Conservation (phyloP, 2,888 invertebrate genomes). For the Camptogramma bilineatum region DNA sequence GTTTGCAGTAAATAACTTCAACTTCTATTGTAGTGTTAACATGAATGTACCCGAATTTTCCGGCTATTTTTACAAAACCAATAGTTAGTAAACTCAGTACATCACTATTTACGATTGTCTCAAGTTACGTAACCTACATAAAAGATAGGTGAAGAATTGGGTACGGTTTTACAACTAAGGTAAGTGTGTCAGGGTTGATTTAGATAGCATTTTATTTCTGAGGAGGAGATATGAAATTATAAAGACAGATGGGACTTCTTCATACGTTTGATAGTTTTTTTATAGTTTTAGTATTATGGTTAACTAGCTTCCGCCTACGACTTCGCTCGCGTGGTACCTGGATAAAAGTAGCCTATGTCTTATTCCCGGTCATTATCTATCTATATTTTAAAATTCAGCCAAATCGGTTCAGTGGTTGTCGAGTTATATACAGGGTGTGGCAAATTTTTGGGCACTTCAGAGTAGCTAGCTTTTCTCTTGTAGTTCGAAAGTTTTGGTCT, state of each 20-base stretch:
- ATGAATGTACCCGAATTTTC: background rate
- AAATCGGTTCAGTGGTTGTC: too few species aligned
- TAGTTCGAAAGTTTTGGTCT: too few species aligned
- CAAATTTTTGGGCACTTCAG: too few species aligned
- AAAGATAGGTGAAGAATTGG: constrained; percentile 38
- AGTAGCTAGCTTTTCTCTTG: too few species aligned
- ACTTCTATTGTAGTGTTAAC: too few species aligned
- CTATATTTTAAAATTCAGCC: too few species aligned
- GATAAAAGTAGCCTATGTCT: too few species aligned
- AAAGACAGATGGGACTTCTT: background rate
- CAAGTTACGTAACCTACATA: constrained; percentile 29
- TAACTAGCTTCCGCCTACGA: too few species aligned
- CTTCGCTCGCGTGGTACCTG: too few species aligned
- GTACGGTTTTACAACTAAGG: constrained; percentile 38
- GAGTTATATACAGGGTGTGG: too few species aligned
- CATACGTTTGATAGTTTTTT: background rate
- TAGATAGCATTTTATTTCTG: constrained; percentile 37
- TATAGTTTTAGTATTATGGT: background rate
- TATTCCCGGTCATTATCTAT: too few species aligned
- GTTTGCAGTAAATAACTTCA: too few species aligned
- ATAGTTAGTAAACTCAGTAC: constrained; percentile 3
- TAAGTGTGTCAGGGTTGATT: constrained; percentile 35
- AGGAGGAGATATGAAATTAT: constrained; percentile 10
- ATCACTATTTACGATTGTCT: constrained; percentile 28
- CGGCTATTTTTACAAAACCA: constrained; percentile 1